Evolutionary conservation across 2,888 invertebrate genomes (phyloP), one percentile per base, ranked within the genome.

Genomic region (Corythucha ciliata): DNA sequence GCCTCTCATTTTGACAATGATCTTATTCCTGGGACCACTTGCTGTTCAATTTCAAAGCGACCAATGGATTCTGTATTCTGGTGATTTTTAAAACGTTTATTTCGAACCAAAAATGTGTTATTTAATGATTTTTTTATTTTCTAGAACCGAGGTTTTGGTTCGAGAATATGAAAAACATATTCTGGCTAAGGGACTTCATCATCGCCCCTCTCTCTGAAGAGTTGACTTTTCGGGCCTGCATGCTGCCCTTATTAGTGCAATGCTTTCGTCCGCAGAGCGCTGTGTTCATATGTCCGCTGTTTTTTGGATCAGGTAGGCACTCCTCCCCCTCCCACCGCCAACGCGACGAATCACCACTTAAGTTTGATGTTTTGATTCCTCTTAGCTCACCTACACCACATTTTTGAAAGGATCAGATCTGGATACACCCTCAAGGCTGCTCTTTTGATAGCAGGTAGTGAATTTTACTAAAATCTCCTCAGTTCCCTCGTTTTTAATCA

Each of bases 181-280:
- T 84, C 25, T 92, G 91, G 90, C 74, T 91, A 61, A 74, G 94
- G 55, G 91, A 90, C 67, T 84, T 88, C 65, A 69, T 93, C 24
- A 84, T 93, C 62, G 93, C 93, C 1, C 96, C 94, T 0, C 67
- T 94, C 45, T 88, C 92, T 52, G 96, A 96, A 69, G 96, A 96
- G 68, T 90, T 93, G 73, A 90, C 91, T 6, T 96, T 91, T 70
- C 75, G 96, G 59, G 89, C 92, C 1, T 94, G 93, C 65, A 93
- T 96, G 90, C 73, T 94, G 70, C 92, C 94, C 4, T 68, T 94
- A 33, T 72, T 96, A 34, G 69, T 91, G 59, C 88, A 91, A 64
- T 85, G 86, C 64, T 80, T 90, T 61, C 71, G 77, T 22, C 83
- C 85, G 0, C 68, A 77, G 26, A 76, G 76, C 53, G 83, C 89